Base-by-base conservation (phyloP, 2,113 vertebrate genomes). In the Istiophorus platypterus region DNA sequence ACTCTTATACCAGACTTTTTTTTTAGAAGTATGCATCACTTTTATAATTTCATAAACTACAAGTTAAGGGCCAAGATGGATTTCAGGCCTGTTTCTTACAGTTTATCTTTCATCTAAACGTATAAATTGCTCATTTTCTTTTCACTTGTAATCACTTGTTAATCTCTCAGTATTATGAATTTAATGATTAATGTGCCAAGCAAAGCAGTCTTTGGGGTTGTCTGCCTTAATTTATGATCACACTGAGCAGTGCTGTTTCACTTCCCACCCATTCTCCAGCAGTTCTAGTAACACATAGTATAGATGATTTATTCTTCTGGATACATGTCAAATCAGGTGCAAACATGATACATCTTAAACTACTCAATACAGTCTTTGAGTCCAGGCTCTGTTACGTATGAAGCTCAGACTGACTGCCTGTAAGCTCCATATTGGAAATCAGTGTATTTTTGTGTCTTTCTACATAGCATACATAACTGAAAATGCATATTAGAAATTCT, bases 401-500 rank as follows among this genome's bases (percentile, higher is more conserved):
- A 68, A 66, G 26, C n/a, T 54, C 65, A 39, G 17, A 42, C 20
- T 56, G 6, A 9, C 56, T 47, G 34, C 69, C 22, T 72, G 13
- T 58, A 59, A 42, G 9, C 13, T 47, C 4, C 37, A 14, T 27
- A 39, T 29, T n/a, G 12, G 17, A 80, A 75, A 51, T 1, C 51
- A 45, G 13, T 47, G 11, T 61, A 52, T 67, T 54, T 45, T 63
- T 26, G 75, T 39, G 14, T 63, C 1, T 57, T 54, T 11, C 31
- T 56, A 22, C 51, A 49, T 27, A 72, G 24, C 13, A 41, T 49
- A 49, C 18, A 11, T n/a, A 27, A 70, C 20, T 45, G 41, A 58
- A 45, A 49, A 75, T 71, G 62, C 29, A 80, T 85, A 85, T 88
- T 4, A 31, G 22, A 65, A 58, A 74, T 74, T 15, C 10, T 66